Base-by-base conservation (phyloP, 2,113 vertebrate genomes). In the Neolamprologus caudopunctatus region DNA sequence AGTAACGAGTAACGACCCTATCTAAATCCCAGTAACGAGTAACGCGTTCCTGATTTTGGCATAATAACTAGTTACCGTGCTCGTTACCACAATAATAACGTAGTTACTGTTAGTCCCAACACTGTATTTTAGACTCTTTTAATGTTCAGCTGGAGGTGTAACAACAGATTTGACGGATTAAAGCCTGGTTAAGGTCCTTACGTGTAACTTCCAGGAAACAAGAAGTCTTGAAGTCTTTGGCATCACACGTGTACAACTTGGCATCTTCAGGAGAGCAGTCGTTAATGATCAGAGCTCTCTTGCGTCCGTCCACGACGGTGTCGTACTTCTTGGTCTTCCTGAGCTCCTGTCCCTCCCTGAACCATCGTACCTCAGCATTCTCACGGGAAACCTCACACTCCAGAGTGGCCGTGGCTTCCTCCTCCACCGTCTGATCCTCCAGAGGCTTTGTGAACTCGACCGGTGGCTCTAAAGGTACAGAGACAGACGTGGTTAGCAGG, bases 361-460 rank as follows among this genome's bases (percentile, higher is more conserved):
- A 98, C 99, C 99, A 99, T 75, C 93, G 97, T 17, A 99, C 98
- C 58, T 98, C 97, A 4, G 98, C 99, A 10, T 97, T 98, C 90
- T 98, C 99, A 93, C 97, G 97, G 94, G 98, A 99, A 21, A 99
- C 96, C 96, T 99, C 98, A 93, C 99, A 99, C 91, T 99, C 99
- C 71, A 99, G 90, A 10, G 96, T 94, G 21, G 97, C 97, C 17
- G 97, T 98, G 80, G 98, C 97, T 85, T 99, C 98, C 85, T 99
- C 99, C 94, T 99, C 99, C 93, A 99, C 99, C 17, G 97, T 98
- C 95, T 98, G 98, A 94, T 99, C 99, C 89, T 98, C 98, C 96
- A 99, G 97, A 86, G 98, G 97, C 89, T 97, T 98, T 24, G 97
- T 97, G 95, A 99, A 99, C 95, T 99, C 98, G 91, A 98, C 97